Evolutionary conservation across 2,888 invertebrate genomes (phyloP), one percentile per base, ranked within the genome.

Genomic region (Amphipoea lucens): DNA sequence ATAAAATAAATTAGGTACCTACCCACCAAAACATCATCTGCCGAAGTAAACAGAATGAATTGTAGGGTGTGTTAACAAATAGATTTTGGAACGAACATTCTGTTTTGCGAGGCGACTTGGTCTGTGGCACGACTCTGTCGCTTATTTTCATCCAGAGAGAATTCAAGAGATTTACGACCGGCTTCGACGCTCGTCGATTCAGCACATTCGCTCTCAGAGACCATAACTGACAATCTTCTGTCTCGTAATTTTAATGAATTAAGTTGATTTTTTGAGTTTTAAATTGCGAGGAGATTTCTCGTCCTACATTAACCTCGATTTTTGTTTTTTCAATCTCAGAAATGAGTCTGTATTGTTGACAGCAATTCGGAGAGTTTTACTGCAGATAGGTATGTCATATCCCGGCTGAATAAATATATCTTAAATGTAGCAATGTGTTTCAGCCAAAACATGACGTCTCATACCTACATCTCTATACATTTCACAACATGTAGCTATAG

Each of bases 101-200:
- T 86, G 81, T 86, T 82, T 60, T 88, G 81, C 82, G 67, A 51
- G 76, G 81, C 72, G 67, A 81, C 74, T 88, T 82, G 80, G 84
- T 75, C 82, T 83, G 78, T 88, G 85, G 91, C 89, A 83, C 88
- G 91, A 89, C 92, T 92, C 91, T 90, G 92, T 93, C 94, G 92
- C 93, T 94, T 95, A 95, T 96, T 95, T 96, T 95, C 94, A 95
- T 95, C 93, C 93, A 90, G 92, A 94, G 92, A 92, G 94, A 94
- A 94, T 92, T 91, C 91, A 90, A 90, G 92, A 94, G 95, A 96
- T 96, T 96, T 96, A 96, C 94, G 96, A 95, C 92, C 95, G 94
- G 92, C 94, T 93, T 94, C 92, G 93, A 86, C 93, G 92, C 92
- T 94, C 94, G 93, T 92, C 94, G 93, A 96, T 95, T 96, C 96